Evolutionary conservation across 2,113 vertebrate species (phyloP).

Genomic region (Nothocercus julius): DNA sequence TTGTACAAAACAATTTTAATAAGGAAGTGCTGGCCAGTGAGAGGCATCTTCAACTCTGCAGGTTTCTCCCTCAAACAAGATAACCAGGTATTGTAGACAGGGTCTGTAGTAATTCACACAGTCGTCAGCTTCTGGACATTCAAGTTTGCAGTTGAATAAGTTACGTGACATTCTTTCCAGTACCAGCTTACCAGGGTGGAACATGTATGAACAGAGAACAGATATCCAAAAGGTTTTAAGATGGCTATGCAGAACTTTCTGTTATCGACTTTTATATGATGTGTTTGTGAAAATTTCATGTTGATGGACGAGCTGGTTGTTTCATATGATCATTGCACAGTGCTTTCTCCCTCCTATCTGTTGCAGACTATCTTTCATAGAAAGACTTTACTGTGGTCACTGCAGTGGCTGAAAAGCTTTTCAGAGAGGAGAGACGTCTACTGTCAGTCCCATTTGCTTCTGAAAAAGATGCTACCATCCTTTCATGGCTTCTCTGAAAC

Average conservation of each 20-base stretch:
- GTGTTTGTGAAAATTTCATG: neutral
- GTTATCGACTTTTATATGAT: neutral
- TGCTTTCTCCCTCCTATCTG: neutral
- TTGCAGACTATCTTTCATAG: neutral
- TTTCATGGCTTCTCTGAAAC: neutral
- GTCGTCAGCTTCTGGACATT: neutral
- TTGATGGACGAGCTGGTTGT: neutral
- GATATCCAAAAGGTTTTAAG: neutral
- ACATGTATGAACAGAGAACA: neutral
- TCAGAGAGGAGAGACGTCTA: neutral
- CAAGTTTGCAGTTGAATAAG: neutral
- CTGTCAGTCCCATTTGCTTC: neutral
- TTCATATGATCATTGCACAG: neutral
- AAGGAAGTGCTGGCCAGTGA: neutral
- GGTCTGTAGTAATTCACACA: neutral
- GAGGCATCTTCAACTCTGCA: neutral
- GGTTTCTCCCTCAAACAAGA: neutral
- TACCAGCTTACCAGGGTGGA: neutral
- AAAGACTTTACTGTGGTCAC: neutral
- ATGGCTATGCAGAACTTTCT: neutral
- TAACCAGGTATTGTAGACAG: neutral
- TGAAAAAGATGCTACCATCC: slow-evolving; percentile 1
- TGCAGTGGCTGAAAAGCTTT: neutral
- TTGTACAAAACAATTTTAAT: neutral
- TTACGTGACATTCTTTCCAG: neutral